Conservation (phyloP, 2,113 vertebrate genomes). For the Isichthys henryi region DNA sequence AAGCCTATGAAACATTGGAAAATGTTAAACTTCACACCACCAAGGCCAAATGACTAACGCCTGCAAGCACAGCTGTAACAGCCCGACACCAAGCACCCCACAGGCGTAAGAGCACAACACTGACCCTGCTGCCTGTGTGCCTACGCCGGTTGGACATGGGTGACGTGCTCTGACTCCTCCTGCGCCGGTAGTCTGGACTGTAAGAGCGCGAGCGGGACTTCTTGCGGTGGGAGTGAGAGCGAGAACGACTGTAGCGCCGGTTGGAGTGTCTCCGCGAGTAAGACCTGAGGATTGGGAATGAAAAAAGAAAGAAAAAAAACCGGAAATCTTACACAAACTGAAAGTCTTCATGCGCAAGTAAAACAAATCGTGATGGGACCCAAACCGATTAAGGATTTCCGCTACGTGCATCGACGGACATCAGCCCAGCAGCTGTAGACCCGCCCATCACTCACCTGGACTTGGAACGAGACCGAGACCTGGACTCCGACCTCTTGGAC, state of each 20-base stretch:
- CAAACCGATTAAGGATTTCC: neutral
- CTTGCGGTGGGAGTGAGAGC: conserved; percentile 73
- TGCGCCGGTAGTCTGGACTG: conserved; percentile 74
- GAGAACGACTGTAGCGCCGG: conserved; percentile 73
- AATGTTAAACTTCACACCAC: neutral
- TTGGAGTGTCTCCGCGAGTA: conserved; percentile 76
- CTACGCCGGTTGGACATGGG: conserved; percentile 79
- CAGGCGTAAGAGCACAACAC: conserved; percentile 32
- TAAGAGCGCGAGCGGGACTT: conserved; percentile 80
- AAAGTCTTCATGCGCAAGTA: neutral
- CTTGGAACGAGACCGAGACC: conserved; percentile 81
- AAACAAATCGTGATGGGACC: neutral
- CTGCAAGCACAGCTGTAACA: neutral
- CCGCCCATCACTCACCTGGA: conserved; percentile 65
- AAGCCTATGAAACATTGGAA: neutral
- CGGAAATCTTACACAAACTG: neutral
- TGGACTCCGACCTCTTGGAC: conserved; percentile 79
- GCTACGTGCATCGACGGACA: neutral
- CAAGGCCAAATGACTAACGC: neutral
- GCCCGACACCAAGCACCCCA: neutral
- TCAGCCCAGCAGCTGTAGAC: neutral
- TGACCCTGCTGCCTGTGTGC: conserved; percentile 81
- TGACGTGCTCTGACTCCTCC: conserved; percentile 79
- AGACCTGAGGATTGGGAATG: conserved; percentile 59
- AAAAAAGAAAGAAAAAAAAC: too few relatives aligned